phyloP scores from a whole-genome alignment of 1,140 invertebrate genomes.

The Philotrypesis tridentata region DNA sequence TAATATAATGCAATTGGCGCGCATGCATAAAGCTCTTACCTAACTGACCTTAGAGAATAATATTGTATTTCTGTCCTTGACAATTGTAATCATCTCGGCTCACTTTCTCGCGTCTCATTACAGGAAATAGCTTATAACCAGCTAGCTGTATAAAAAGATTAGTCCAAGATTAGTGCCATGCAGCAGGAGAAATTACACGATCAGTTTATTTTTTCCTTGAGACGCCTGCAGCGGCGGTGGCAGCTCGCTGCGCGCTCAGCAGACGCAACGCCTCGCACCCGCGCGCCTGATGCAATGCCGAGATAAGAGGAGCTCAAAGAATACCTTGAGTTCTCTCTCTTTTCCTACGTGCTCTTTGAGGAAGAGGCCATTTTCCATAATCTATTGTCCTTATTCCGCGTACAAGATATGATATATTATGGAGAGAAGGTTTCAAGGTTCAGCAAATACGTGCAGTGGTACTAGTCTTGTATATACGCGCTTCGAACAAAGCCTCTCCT shows the following conservation, averaged over 20 bases:
- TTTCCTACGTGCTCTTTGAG: not conserved
- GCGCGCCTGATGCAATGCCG: not conserved
- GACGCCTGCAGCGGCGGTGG: too few relatives aligned
- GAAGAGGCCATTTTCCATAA: not conserved
- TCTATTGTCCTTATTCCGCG: not conserved
- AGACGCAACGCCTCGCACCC: not conserved
- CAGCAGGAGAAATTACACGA: not conserved
- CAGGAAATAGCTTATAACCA: not conserved
- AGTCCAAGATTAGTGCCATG: not conserved
- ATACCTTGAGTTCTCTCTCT: not conserved
- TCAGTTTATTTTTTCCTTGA: not conserved
- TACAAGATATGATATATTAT: too few relatives aligned
- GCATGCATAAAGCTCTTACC: not conserved
- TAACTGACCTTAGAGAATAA: not conserved
- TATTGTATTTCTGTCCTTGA: not conserved
- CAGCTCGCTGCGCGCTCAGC: not conserved
- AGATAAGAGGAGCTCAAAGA: not conserved
- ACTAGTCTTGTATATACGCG: not conserved
- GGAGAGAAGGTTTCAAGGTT: not conserved
- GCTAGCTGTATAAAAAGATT: too few relatives aligned
- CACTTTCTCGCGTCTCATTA: not conserved
- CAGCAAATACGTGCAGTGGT: not conserved
- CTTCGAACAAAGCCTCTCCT: not conserved
- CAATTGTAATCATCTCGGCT: not conserved
- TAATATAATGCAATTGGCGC: not conserved